Evolutionary conservation across 2,797 vertebrate genomes (phyloP).

Genomic region (Xerus rutilus): DNA sequence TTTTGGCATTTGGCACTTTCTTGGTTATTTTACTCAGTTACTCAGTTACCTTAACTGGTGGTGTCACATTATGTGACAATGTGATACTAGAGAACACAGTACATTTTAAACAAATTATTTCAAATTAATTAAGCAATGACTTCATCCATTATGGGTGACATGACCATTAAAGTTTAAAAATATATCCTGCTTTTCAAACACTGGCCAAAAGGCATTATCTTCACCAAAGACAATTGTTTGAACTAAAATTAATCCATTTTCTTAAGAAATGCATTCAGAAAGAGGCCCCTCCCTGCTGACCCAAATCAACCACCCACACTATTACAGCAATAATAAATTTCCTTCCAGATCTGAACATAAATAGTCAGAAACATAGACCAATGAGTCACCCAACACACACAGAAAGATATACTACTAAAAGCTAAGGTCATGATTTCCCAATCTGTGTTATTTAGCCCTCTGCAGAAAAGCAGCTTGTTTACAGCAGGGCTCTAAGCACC

Average conservation of each 20-base stretch:
- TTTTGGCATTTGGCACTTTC: neutral
- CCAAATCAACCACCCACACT: conserved; percentile 10
- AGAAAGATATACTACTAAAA: conserved; percentile 41
- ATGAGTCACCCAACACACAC: conserved; percentile 53
- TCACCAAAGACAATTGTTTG: conserved; percentile 48
- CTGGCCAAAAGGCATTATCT: conserved; percentile 1
- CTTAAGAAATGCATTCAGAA: conserved; percentile 61
- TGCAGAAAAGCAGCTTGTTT: neutral
- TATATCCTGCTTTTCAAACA: conserved; percentile 42
- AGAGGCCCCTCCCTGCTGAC: conserved; percentile 19
- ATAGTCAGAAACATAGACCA: conserved; percentile 35
- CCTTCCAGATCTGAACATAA: conserved; percentile 69
- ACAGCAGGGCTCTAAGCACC: neutral
- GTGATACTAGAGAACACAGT: neutral
- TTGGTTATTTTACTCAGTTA: no score
- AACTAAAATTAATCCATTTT: conserved; percentile 63
- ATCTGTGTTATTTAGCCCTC: neutral
- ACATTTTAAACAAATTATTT: conserved; percentile 53
- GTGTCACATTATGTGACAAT: neutral
- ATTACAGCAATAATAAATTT: neutral
- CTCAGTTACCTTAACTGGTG: neutral
- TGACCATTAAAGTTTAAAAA: conserved; percentile 37
- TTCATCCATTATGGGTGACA: neutral
- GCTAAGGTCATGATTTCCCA: neutral
- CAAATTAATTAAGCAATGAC: conserved; percentile 46